A percentile compares a stretch with the other conserved stretches of the same genome.
Conservation (phyloP, 2,888 invertebrate species). For the Ischnura elegans region DNA sequence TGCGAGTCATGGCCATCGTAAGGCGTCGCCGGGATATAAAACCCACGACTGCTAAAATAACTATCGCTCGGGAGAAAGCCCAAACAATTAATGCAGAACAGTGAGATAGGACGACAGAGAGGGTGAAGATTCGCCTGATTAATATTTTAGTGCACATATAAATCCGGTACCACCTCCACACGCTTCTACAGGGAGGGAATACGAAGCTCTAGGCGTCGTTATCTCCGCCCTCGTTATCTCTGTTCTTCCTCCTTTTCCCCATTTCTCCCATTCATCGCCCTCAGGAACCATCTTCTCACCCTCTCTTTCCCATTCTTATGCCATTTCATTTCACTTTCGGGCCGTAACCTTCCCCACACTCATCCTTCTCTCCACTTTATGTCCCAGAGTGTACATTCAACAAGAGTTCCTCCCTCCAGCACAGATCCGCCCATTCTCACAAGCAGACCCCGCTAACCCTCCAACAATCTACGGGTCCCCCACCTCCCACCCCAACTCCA, state of each 20-base stretch:
- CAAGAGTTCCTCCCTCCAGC: too few relatives aligned
- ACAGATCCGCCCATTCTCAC: not conserved
- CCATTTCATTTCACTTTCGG: conserved; percentile 23
- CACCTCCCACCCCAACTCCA: not conserved
- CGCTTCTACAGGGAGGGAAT: not conserved
- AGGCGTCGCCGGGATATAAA: not conserved
- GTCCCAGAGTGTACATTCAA: not conserved
- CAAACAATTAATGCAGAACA: not conserved
- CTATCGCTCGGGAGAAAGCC: not conserved
- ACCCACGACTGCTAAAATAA: not conserved
- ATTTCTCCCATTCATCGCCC: not conserved
- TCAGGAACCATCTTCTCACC: not conserved
- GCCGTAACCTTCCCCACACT: conserved; percentile 1
- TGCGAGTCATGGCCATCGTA: not conserved
- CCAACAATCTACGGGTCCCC: not conserved
- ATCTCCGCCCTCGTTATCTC: not conserved
- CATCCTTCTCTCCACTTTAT: not conserved
- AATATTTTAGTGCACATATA: conserved; percentile 31
- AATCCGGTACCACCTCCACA: not conserved
- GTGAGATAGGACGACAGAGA: not conserved
- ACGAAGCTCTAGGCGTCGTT: not conserved
- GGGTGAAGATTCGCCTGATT: not conserved
- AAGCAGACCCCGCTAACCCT: not conserved
- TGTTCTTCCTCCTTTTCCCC: too few relatives aligned
- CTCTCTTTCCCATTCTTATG: not conserved